A percentile compares a stretch with the other conserved stretches of the same genome.
Evolutionary conservation across 2,888 invertebrate genomes (phyloP).

Genomic region (Philonicus albiceps): DNA sequence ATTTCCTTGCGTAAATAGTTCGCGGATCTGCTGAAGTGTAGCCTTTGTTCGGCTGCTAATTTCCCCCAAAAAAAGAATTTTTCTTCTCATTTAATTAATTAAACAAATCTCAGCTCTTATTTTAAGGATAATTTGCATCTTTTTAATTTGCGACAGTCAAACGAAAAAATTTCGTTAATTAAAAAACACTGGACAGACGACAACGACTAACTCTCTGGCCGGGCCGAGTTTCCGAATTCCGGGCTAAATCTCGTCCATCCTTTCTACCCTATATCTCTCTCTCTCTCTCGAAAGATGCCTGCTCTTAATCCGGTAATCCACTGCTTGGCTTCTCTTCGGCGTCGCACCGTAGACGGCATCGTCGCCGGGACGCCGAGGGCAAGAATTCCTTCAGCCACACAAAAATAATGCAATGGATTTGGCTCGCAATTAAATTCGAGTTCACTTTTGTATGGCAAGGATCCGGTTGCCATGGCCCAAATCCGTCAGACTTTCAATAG

Average conservation of each 20-base stretch:
- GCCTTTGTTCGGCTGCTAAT: neutral
- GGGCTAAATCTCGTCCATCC: conserved; percentile 23
- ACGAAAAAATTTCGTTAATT: conserved; percentile 39
- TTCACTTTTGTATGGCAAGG: neutral
- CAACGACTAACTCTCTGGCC: neutral
- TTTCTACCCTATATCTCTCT: neutral
- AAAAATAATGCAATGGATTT: conserved; percentile 32
- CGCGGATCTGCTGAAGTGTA: neutral
- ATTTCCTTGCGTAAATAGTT: neutral
- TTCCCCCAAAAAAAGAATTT: neutral
- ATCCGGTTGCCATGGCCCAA: neutral
- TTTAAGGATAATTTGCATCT: conserved; percentile 38
- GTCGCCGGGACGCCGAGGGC: neutral
- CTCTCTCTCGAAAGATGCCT: conserved; percentile 3
- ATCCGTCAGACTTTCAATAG: conserved; percentile 7
- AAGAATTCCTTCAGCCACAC: neutral
- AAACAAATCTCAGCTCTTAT: conserved; percentile 35
- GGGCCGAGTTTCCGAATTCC: neutral
- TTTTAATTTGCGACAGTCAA: conserved; percentile 23
- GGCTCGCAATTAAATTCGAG: conserved; percentile 5
- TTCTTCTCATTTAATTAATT: conserved; percentile 36
- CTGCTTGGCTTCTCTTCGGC: conserved; percentile 14
- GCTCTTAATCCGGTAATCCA: conserved; percentile 32
- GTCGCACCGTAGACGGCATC: neutral
- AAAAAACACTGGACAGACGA: conserved; percentile 14